A percentile compares a stretch with the other conserved stretches of the same genome.
phyloP scores from a whole-genome alignment of 2,113 vertebrate genomes.

The Zosterops japonicus region DNA sequence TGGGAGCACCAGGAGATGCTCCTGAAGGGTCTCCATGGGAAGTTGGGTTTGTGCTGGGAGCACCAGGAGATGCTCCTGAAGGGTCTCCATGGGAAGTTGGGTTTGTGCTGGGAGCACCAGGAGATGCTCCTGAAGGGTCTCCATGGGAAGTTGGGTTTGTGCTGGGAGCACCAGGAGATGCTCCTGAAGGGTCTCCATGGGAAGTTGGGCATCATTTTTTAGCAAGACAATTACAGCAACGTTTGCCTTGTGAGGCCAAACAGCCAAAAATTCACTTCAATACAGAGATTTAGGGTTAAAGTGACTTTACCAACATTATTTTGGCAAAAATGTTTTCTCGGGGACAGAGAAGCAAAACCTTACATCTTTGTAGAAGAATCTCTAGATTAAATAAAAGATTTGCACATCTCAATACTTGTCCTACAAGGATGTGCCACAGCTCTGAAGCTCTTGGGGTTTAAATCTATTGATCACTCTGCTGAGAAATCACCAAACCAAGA shows the following conservation, averaged over 20 bases:
- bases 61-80: background rate
- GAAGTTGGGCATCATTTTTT: background rate
- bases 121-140: background rate
- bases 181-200: accelerated
- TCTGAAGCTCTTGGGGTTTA: background rate
- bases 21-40: accelerated
- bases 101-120: background rate
- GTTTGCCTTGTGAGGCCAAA: background rate
- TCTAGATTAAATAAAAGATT: background rate
- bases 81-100: accelerated
- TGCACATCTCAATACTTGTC: background rate
- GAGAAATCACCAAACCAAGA: background rate
- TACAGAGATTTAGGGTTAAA: background rate
- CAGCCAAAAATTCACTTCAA: background rate
- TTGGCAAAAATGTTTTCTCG: background rate
- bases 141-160: accelerated
- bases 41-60: background rate
- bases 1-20: background rate
- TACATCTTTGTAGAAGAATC: background rate
- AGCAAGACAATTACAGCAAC: background rate
- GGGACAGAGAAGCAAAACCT: background rate
- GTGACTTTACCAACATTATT: background rate
- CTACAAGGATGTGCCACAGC: background rate
- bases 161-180: background rate
- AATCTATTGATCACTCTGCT: background rate